A percentile compares a stretch with the other conserved stretches of the same genome.
Conservation (phyloP, 23 tunicate species). For the Trididemnum miniatum region DNA sequence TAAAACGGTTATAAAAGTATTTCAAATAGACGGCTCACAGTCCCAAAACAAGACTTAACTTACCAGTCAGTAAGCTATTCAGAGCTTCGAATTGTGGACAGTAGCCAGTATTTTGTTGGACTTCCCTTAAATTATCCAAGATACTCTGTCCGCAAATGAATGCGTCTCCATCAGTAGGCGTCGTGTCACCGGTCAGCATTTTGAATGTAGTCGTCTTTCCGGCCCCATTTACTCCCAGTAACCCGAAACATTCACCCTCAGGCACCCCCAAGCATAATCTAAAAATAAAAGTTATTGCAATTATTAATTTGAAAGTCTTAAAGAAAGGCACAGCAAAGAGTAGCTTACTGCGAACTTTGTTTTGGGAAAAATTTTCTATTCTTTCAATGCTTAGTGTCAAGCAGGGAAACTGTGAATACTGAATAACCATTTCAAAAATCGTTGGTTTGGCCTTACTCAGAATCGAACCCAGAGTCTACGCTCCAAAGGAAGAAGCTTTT, state of each 20-base stretch:
- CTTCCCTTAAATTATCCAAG: slow-evolving; percentile 44
- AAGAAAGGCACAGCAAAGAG: too few relatives aligned
- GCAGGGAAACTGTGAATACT: too few relatives aligned
- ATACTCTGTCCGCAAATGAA: slow-evolving; percentile 67
- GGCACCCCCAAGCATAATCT: slow-evolving; percentile 89
- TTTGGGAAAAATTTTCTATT: too few relatives aligned
- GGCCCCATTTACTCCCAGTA: slow-evolving; percentile 97
- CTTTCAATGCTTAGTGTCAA: too few relatives aligned
- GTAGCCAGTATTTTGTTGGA: slow-evolving; percentile 84
- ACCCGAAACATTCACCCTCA: slow-evolving; percentile 94
- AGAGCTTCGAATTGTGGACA: slow-evolving; percentile 98
- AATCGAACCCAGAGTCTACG: too few relatives aligned
- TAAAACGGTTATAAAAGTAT: too few relatives aligned
- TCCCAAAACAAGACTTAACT: slow-evolving; percentile 4
- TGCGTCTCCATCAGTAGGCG: slow-evolving; percentile 82
- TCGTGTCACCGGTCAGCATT: slow-evolving; percentile 90
- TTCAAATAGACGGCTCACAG: too few relatives aligned
- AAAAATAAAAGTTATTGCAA: background rate
- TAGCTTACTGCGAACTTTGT: too few relatives aligned
- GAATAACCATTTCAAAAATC: too few relatives aligned
- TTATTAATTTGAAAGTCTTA: too few relatives aligned
- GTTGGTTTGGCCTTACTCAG: too few relatives aligned
- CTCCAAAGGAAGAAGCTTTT: too few relatives aligned
- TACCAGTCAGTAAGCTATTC: slow-evolving; percentile 75
- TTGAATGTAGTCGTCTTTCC: slow-evolving; percentile 98